Evolutionary conservation across 2,797 vertebrate species (phyloP), one percentile per base, ranked within the genome.

Genomic region (Myotis vivesi): DNA sequence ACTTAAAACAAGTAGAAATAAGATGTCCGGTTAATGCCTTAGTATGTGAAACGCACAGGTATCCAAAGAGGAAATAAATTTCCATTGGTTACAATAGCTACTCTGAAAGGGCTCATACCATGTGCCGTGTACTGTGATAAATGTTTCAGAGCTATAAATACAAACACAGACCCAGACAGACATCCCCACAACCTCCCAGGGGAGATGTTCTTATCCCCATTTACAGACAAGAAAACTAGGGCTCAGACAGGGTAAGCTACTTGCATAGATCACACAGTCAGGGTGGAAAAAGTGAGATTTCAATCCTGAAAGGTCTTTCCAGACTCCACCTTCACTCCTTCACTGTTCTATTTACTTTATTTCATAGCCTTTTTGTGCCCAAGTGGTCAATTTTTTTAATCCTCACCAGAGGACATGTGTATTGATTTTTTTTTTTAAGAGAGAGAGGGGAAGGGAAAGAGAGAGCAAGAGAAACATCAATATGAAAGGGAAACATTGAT

Each of bases 41-140:
- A 57, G 36, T 23, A 76, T 28, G 69, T 69, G 30, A 92, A 66
- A 25, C 10, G 23, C 38, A 82, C 7, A 38, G 51, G 72, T 38
- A 69, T 57, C 82, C 75, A 49, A 55, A 92, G n/a, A 59, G 82
- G 23, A 92, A 92, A 86, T 22, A 86, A 64, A 88, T 55, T 68
- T 49, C 84, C 38, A 72, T 44, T 49, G 64, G 36, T 86, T 87
- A 41, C 20, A 86, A 25, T 5, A 94, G 36, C 73, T 88, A 86
- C 86, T 49, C 2, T 38, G n/a, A 86, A 19, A 20, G 51, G 79
- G 64, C 20, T 12, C 13, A 84, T 79, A 64, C 19, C 62, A 69
- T 87, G 30, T 36, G 33, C 7, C 53, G 57, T 89, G 25, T 79
- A 33, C 51, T 82, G 17, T 33, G 8, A 73, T 44, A 91, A 92